Base-by-base conservation (phyloP, 2,113 vertebrate species). In the Mobula hypostoma region DNA sequence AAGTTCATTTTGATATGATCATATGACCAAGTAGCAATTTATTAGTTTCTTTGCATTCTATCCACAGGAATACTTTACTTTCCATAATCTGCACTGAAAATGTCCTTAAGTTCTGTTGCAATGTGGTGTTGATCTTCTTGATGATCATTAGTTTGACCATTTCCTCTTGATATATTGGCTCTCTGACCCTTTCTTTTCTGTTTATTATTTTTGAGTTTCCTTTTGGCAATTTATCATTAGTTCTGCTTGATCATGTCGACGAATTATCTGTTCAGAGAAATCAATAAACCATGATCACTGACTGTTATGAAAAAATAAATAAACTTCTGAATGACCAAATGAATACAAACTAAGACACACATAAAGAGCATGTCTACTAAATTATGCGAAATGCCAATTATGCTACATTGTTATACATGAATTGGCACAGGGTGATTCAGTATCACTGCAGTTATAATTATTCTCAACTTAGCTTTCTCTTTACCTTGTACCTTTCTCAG, bases 221-320 rank as follows among this genome's bases (percentile, higher is more conserved):
- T 94, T 94, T 17, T 94, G 96, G 96, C 97, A 96, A 95, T 94
- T 96, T 74, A 95, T 68, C 95, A 95, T 96, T 95, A 95, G 70
- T 95, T 96, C 96, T n/a, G 87, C 95, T 95, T 97, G 97, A 4
- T 92, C 95, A 96, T 95, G 95, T 95, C 97, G 96, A 96, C 2
- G 6, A 95, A 94, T 94, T 68, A 15, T 95, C 90, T 95, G 66
- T 94, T 94, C 7, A 0, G 94, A 83, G 94, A 94, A 70, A 72
- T 74, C 94, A 95, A 70, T 40, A 32, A 70, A 27, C 90, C 36
- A 74, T 93, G 36, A 93, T 1, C 91, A 93, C 24, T 56, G 19
- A 40, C 61, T 9, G 1, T 74, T 93, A 56, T 93, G 24, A 74
- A 74, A 56, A 40, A 14, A 93, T 19, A n/a, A 8, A 90, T 90